A percentile compares a stretch with the other conserved stretches of the same genome.
Evolutionary conservation across 2,113 vertebrate species (phyloP).

Genomic region (Mugil cephalus): DNA sequence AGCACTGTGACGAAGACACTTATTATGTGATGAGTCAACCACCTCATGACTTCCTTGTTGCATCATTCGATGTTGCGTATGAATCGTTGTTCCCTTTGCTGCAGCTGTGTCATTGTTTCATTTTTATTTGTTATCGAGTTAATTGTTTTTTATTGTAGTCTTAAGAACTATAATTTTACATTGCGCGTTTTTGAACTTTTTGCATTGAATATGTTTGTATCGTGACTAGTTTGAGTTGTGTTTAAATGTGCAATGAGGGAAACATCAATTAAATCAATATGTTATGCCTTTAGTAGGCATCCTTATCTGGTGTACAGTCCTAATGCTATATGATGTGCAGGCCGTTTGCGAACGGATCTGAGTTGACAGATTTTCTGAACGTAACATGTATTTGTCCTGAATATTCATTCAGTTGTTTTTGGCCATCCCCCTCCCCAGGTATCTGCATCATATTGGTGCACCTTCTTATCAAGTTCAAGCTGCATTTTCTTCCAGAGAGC

Average conservation of each 20-base stretch:
- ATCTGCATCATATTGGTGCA: slow-evolving; percentile 99
- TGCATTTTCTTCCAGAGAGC: slow-evolving; percentile 97
- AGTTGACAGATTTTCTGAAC: slow-evolving; percentile 14
- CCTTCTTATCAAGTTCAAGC: slow-evolving; percentile 95
- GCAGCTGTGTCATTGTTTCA: too few species aligned
- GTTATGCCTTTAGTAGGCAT: too few species aligned
- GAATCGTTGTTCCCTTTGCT: slow-evolving; percentile 10
- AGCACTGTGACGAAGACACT: neutral
- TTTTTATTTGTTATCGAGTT: too few species aligned
- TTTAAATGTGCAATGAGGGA: too few species aligned
- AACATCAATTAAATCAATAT: too few species aligned
- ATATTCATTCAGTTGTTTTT: slow-evolving; percentile 43
- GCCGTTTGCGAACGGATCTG: slow-evolving; percentile 42
- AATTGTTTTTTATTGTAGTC: slow-evolving; percentile 15
- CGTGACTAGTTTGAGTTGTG: too few species aligned
- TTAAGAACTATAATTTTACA: too few species aligned
- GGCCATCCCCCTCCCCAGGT: slow-evolving; percentile 80
- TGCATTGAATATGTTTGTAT: too few species aligned
- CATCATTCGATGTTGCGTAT: too few species aligned
- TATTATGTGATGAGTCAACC: neutral
- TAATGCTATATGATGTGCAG: neutral
- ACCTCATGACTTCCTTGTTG: neutral
- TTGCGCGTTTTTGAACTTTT: too few species aligned
- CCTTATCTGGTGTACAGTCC: neutral
- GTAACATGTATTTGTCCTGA: slow-evolving; percentile 41